Percentiles rank a stretch among this genome's conserved stretches.
phyloP scores from a whole-genome alignment of 1,140 invertebrate species.

The Conus betulinus region DNA sequence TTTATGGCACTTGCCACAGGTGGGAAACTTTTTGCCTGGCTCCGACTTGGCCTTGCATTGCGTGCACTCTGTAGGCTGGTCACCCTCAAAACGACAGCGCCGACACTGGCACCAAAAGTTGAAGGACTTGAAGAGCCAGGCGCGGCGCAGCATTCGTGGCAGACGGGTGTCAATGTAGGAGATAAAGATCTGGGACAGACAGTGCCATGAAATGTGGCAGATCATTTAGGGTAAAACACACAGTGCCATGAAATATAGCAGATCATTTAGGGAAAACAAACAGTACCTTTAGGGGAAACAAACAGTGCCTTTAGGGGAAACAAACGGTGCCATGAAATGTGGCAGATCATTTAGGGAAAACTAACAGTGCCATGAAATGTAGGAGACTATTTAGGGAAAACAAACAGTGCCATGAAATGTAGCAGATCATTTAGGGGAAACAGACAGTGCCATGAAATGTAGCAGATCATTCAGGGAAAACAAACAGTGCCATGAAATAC shows the following conservation, averaged over 20 bases:
- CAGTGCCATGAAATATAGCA: too few relatives aligned
- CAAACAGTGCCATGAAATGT: too few relatives aligned
- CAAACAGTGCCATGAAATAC: too few relatives aligned
- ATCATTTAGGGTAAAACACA: too few relatives aligned
- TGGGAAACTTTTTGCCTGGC: slow-evolving; percentile 60
- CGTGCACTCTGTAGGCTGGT: slow-evolving; percentile 62
- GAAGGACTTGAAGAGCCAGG: slow-evolving; percentile 71
- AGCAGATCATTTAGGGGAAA: neutral
- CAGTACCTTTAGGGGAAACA: too few relatives aligned
- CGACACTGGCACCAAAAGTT: slow-evolving; percentile 71
- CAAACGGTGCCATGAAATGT: neutral
- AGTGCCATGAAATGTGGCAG: neutral
- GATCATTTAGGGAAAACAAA: too few relatives aligned
- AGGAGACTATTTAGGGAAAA: too few relatives aligned
- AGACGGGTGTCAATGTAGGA: slow-evolving; percentile 69
- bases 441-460: neutral
- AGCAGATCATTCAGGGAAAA: too few relatives aligned
- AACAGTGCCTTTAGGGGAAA: neutral
- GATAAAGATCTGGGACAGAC: slow-evolving; percentile 58
- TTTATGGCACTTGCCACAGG: slow-evolving; percentile 67
- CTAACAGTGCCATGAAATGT: neutral
- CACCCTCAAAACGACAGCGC: slow-evolving; percentile 69
- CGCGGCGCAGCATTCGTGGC: slow-evolving; percentile 61
- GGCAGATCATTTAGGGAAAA: too few relatives aligned
- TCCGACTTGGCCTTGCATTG: slow-evolving; percentile 58